Conservation (phyloP, 2,797 vertebrate species). For the Thalassophryne amazonica region DNA sequence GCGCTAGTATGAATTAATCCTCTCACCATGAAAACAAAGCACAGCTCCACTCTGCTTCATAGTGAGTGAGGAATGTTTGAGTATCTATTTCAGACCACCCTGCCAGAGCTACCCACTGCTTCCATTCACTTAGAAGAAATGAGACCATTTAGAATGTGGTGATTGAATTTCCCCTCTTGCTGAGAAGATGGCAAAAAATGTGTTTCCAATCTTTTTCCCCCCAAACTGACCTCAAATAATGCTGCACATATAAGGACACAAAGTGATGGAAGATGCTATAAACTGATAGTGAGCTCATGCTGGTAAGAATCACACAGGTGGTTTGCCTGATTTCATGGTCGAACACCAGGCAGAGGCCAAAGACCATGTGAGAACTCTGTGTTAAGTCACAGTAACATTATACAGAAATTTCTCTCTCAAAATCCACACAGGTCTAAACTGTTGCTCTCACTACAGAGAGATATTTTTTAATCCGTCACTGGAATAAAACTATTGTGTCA, state of each 20-base stretch:
- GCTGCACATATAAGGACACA: not conserved
- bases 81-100: conserved; percentile 21
- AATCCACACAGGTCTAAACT: too few relatives aligned
- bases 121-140: not conserved
- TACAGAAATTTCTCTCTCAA: too few relatives aligned
- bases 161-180: conserved; percentile 29
- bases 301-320: conserved; percentile 14
- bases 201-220: conserved; percentile 1
- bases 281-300: not conserved
- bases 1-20: not conserved
- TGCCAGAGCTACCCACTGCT: not conserved
- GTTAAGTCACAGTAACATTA: not conserved
- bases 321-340: not conserved
- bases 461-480: too few relatives aligned
- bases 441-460: too few relatives aligned
- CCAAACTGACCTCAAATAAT: not conserved
- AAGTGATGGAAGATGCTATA: not conserved
- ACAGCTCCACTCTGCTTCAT: not conserved
- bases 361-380: not conserved
- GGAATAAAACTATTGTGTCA: too few relatives aligned
- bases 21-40: not conserved
- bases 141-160: conserved; percentile 13
- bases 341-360: conserved; percentile 1
- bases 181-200: conserved; percentile 7
- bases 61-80: conserved; percentile 2